Base-by-base conservation (phyloP, 2,797 vertebrate genomes). In the Podarcis lilfordi region DNA sequence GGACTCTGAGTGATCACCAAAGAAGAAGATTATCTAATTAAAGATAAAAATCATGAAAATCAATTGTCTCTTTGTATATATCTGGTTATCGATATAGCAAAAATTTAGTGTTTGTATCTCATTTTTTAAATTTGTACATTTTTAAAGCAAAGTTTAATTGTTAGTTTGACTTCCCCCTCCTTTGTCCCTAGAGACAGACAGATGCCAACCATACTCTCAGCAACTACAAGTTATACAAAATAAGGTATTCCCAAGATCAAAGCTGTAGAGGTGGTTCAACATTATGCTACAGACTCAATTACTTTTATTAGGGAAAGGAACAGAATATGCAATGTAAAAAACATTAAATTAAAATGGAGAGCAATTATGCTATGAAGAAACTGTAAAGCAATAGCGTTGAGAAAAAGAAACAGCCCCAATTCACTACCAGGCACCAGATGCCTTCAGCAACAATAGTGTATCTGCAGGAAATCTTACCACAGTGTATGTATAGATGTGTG, bases 391-490 rank as follows among this genome's bases (percentile, higher is more conserved):
- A 74, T 37, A 29, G 50, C 35, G 55, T 64, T 75, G 78, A 66
- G 55, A 72, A 84, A 71, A 84, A 78, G 66, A 85, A 89, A 89
- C 71, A 68, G 78, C 15, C 19, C 35, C 27, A 66, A 81, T 89
- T 75, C 17, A 91, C 15, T 66, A 59, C 23, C 71, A 88, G 40
- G 85, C 84, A 81, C 69, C 85, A 78, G 71, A 55, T 76, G 72
- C 71, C 43, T 78, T 82, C 74, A 76, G 78, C n/a, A 88, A 43
- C 61, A 88, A 19, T 19, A 32, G 27, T 69, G 79, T 85, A 86
- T 69, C 68, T 86, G 80, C 25, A 79, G 5, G 50, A 92, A n/a
- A 90, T 66, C 45, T 86, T 87, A 83, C 75, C 71, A 82, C 40
- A 35, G 37, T 86, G 79, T 43, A 75, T 0, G 8, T 64, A 37